phyloP scores from a whole-genome alignment of 2,113 vertebrate species.

The Cebus imitator region DNA sequence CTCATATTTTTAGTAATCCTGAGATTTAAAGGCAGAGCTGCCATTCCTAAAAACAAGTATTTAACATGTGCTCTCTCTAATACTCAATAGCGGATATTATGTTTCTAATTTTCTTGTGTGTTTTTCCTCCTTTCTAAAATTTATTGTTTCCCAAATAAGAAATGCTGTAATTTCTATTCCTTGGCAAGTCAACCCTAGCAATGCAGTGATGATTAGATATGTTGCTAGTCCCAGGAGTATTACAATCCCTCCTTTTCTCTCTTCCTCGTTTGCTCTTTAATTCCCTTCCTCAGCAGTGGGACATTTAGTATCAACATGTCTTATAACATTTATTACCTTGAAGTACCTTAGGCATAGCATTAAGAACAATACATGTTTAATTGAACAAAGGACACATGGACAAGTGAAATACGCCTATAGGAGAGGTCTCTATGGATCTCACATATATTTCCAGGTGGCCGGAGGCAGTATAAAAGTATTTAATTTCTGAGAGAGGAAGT shows the following conservation, averaged over 20 bases:
- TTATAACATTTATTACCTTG: neutral
- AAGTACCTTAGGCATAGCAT: neutral
- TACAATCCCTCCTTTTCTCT: neutral
- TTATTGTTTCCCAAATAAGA: neutral
- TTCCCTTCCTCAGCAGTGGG: neutral
- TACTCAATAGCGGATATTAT: neutral
- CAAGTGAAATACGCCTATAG: neutral
- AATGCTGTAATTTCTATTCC: neutral
- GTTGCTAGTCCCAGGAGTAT: too few species aligned
- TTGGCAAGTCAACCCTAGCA: neutral
- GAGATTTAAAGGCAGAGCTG: neutral
- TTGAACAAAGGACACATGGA: too few species aligned
- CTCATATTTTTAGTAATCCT: neutral
- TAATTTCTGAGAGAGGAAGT: neutral
- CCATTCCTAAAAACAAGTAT: neutral
- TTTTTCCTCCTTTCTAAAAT: neutral
- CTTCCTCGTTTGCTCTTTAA: neutral
- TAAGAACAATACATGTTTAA: neutral
- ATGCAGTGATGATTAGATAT: neutral
- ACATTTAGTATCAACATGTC: neutral
- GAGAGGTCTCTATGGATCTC: neutral
- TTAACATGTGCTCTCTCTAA: neutral
- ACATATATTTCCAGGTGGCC: neutral
- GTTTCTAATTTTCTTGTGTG: neutral
- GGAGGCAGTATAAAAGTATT: neutral